These are phyloP conservation scores for Nymphicus hollandicus DNA, from an alignment of 2,113 vertebrate genomes.

Conservation along the genomic window DNA sequence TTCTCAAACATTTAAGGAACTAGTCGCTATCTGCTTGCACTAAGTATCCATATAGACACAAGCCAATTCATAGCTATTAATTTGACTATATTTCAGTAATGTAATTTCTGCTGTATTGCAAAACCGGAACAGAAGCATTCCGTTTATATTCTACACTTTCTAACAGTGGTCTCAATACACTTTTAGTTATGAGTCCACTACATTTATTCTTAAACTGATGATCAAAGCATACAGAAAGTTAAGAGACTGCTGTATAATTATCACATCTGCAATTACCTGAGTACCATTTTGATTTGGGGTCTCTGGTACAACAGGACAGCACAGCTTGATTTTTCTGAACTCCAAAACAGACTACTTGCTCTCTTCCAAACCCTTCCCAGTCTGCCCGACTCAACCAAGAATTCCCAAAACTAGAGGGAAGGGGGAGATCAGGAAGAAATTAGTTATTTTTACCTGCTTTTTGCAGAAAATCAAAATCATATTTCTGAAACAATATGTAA, in stretches of 20 bases:
- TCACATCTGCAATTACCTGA: background rate
- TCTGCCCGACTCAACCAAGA: background rate
- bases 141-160: background rate
- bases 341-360: background rate
- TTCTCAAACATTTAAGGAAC: background rate
- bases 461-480: background rate
- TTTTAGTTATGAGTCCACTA: background rate
- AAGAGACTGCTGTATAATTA: background rate
- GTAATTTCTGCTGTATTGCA: background rate
- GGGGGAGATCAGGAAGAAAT: background rate
- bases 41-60: background rate
- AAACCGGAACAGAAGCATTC: background rate
- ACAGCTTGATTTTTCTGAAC: background rate
- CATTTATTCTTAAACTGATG: background rate
- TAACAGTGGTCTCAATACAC: background rate
- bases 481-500: background rate
- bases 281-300: background rate
- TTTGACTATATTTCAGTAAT: background rate
- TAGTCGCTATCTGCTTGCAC: background rate
- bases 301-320: background rate
- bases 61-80: background rate
- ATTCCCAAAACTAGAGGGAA: background rate
- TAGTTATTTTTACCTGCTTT: background rate
- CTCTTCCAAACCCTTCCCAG: background rate
- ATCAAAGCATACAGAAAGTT: background rate